Evolutionary conservation across 2,888 invertebrate genomes (phyloP).

Genomic region (Drosophila mercatorum): DNA sequence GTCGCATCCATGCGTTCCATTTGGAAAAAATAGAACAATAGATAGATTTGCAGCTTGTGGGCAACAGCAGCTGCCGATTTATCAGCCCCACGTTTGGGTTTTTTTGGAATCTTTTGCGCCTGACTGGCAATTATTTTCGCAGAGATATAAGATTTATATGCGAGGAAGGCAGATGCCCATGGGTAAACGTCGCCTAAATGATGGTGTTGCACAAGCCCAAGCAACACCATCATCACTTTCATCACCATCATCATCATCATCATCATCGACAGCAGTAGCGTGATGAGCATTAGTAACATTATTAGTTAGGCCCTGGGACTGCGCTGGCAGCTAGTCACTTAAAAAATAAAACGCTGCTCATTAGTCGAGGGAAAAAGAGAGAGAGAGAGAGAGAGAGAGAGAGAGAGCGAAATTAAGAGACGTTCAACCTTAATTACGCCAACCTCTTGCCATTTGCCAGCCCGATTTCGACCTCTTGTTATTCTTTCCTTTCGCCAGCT

Average conservation of each 20-base stretch:
- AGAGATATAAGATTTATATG: conserved; percentile 43
- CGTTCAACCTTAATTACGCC: conserved; percentile 75
- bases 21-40: conserved; percentile 35
- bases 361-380: conserved; percentile 54
- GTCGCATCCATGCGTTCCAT: conserved; percentile 43
- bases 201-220: conserved; percentile 2
- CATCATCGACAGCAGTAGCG: conserved; percentile 18
- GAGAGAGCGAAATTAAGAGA: conserved; percentile 61
- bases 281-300: conserved; percentile 40
- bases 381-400: conserved; percentile 33
- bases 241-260: conserved; percentile 19
- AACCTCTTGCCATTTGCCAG: background rate
- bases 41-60: conserved; percentile 37
- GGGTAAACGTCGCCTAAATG: conserved; percentile 10
- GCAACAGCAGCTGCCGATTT: conserved; percentile 40
- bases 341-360: conserved; percentile 73
- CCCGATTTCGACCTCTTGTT: conserved; percentile 1
- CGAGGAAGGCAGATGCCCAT: conserved; percentile 12
- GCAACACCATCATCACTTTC: conserved; percentile 15
- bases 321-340: conserved; percentile 65
- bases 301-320: conserved; percentile 40
- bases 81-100: conserved; percentile 24
- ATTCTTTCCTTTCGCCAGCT: conserved; percentile 37
- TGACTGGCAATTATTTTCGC: conserved; percentile 36
- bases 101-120: conserved; percentile 38